Base-by-base conservation (phyloP, 2,888 invertebrate genomes). In the Fabriciana adippe region DNA sequence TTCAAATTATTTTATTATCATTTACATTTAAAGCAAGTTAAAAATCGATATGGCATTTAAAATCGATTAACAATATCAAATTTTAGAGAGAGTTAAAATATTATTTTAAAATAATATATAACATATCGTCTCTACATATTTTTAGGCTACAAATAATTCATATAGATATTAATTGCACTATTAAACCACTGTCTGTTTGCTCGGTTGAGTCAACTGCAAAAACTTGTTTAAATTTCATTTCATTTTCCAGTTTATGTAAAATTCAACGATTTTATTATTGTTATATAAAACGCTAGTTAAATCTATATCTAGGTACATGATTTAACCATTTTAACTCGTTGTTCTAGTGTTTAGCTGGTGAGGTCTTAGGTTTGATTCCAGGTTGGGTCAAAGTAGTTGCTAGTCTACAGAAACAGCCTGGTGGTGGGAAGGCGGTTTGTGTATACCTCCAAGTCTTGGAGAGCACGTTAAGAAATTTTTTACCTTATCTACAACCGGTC, bases 151-250 rank as follows among this genome's bases (percentile, higher is more conserved):
- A 76, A 78, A 79, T 79, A 75, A 78, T 78, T 79, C 71, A 78
- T 79, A 78, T 75, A 35, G 61, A 53, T 53, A 78, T 78, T 78
- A 78, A 79, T 80, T 76, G 76, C 78, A 78, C 76, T 76, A 79
- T 76, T 72, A 73, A 73, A 72, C 75, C 74, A 72, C 75, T 70
- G 68, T 71, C 69, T 70, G 74, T 66, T 64, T 70, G 68, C 69
- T 41, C 21, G 56, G 55, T 66, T 41, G 48, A 50, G 60, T 66
- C 65, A 67, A 64, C 64, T 60, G 65, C 63, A 60, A 71, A 72
- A 71, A 67, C 57, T 68, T 57, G 61, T 69, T 66, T 72, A 56
- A 61, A 69, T 64, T 64, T 53, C 59, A 67, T 67, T 69, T 55
- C 65, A 48, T 47, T 57, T 64, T 41, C 55, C 57, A 21, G 48